Percentiles rank a stretch among this genome's conserved stretches.
phyloP scores from a whole-genome alignment of 1,140 invertebrate genomes.

The Bombus pyrosoma region DNA sequence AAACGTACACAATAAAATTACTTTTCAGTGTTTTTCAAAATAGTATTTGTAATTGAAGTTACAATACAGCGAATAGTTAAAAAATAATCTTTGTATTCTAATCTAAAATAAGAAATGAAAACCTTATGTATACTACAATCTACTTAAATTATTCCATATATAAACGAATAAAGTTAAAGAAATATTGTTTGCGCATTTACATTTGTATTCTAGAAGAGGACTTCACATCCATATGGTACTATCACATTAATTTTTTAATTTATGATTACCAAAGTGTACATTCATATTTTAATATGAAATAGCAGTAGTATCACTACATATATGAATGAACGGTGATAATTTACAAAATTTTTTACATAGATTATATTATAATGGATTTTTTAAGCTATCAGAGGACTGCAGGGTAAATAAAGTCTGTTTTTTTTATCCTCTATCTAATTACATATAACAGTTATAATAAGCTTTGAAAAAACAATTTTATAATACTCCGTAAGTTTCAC shows the following conservation, averaged over 20 bases:
- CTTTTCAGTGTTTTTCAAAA: slow-evolving; percentile 17
- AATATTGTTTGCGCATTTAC: slow-evolving; percentile 32
- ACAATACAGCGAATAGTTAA: slow-evolving; percentile 29
- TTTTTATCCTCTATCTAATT: not conserved
- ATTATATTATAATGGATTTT: slow-evolving; percentile 27
- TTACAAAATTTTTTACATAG: slow-evolving; percentile 73
- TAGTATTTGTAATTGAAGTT: slow-evolving; percentile 32
- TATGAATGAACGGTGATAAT: slow-evolving; percentile 63
- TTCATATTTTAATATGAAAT: slow-evolving; percentile 59
- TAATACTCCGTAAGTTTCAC: not conserved
- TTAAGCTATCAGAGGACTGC: slow-evolving; percentile 31
- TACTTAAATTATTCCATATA: slow-evolving; percentile 24
- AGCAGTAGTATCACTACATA: slow-evolving; percentile 39
- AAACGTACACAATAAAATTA: slow-evolving; percentile 29
- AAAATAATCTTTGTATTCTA: slow-evolving; percentile 39
- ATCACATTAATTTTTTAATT: slow-evolving; percentile 60
- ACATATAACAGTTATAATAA: not conserved
- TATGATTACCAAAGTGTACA: slow-evolving; percentile 69
- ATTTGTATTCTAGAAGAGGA: slow-evolving; percentile 48
- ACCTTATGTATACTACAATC: slow-evolving; percentile 18
- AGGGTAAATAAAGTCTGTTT: slow-evolving; percentile 1
- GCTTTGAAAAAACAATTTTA: not conserved
- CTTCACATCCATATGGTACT: slow-evolving; percentile 29
- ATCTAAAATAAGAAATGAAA: slow-evolving; percentile 40
- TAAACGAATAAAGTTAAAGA: slow-evolving; percentile 14